Evolutionary conservation across 2,797 vertebrate species (phyloP).

Genomic region (Coregonus sp.): DNA sequence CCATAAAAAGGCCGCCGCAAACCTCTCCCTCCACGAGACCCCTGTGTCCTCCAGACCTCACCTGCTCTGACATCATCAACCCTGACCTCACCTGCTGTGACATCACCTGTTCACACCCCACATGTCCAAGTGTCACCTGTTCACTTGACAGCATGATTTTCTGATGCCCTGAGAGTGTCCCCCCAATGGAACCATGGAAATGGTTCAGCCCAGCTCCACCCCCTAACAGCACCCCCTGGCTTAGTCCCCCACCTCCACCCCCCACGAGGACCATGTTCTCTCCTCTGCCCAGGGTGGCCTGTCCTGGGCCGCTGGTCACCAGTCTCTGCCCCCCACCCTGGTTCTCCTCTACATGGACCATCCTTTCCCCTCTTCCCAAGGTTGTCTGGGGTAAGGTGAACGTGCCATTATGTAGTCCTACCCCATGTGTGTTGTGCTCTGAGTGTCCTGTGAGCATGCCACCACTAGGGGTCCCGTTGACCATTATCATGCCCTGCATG

Average conservation of each 20-base stretch:
- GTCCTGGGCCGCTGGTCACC: conserved; percentile 47
- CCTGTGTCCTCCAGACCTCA: too few species aligned
- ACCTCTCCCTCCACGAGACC: background rate
- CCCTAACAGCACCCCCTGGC: conserved; percentile 45
- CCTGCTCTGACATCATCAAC: background rate
- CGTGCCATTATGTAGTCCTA: background rate
- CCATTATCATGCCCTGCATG: conserved; percentile 67
- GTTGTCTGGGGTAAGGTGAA: background rate
- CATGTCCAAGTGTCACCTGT: background rate
- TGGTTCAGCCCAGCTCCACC: background rate
- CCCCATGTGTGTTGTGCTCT: background rate
- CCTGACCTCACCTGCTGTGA: background rate
- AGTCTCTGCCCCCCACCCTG: conserved; percentile 62
- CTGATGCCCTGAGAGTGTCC: conserved; percentile 27
- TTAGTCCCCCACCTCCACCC: background rate
- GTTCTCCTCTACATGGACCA: conserved; percentile 42
- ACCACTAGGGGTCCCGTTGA: conserved; percentile 46
- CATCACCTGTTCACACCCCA: background rate
- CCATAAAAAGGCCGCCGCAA: background rate
- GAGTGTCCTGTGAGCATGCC: background rate
- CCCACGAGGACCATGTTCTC: background rate
- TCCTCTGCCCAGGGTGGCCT: background rate
- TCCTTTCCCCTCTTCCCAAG: background rate
- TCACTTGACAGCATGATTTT: conserved; percentile 3
- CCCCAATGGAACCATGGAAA: conserved; percentile 6